Base-by-base conservation (phyloP, 2,888 invertebrate genomes). In the Cantharis nigra region DNA sequence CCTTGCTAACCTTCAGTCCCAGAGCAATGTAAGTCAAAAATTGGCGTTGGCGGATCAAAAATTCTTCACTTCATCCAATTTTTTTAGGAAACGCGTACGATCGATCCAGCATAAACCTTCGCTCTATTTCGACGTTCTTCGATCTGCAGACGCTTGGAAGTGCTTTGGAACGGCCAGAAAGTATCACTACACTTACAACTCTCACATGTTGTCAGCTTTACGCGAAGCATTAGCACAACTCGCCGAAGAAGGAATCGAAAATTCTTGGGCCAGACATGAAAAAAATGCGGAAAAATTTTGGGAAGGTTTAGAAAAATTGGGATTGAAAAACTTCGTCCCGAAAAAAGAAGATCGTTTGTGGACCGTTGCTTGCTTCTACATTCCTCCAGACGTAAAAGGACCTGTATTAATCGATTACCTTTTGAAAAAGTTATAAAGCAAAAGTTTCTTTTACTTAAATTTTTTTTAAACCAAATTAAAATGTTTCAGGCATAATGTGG, bases 121-220 rank as follows among this genome's bases (percentile, higher is more conserved):
- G 14, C 93, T 92, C 0, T 94, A 91, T 83, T 92, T 92, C 84
- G 94, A 95, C 85, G 90, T 93, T 81, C 89, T 89, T 13, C 86
- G 91, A 33, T 85, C 94, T 28, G 92, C 92, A 0, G 91, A 92
- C 83, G 94, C 94, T 85, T 95, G 94, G 94, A 91, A 77, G 18
- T 83, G 82, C 64, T 78, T 74, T 62, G 80, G 78, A 69, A 71
- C 73, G 20, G 10, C 30, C 13, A 72, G 28, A 70, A 65, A 30
- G 63, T 74, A 77, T 85, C 96, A 97, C 87, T 97, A 97, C 87
- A 97, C 97, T 0, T 91, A 94, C 16, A 93, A 94, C 16, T 91
- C 95, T 0, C 94, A 93, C 3, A 87, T 94, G 75, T 85, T 97
- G 0, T 96, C 95, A 88, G 95, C 94, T 0, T 87, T 97, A 2